Evolutionary conservation across 2,888 invertebrate genomes (phyloP).

Genomic region (Eupithecia subumbrata): DNA sequence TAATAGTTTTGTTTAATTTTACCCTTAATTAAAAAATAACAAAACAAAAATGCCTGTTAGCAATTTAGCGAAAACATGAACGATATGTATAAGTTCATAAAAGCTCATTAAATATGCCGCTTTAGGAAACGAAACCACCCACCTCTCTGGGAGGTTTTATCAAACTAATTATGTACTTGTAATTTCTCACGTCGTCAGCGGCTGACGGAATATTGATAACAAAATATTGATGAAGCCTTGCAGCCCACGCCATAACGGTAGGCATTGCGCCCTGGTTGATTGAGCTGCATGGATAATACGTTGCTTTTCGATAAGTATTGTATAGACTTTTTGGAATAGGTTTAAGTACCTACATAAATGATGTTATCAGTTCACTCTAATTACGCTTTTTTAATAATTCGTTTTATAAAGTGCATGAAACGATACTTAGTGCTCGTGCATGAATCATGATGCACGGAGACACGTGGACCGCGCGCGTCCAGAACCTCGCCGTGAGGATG

Average conservation of each 20-base stretch:
- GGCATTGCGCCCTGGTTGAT: slow-evolving; percentile 12
- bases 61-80: slow-evolving; percentile 23
- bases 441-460: no score
- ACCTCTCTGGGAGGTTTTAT: slow-evolving; percentile 1
- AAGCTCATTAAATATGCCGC: slow-evolving; percentile 23
- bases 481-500: no score
- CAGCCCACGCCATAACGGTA: slow-evolving; percentile 12
- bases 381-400: no score
- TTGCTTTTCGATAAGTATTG: no score
- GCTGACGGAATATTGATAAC: slow-evolving; percentile 24
- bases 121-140: slow-evolving; percentile 14
- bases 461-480: no score
- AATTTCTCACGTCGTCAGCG: slow-evolving; percentile 31
- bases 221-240: slow-evolving; percentile 23
- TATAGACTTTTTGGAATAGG: background rate
- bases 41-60: slow-evolving; percentile 22
- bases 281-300: background rate
- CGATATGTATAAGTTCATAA: slow-evolving; percentile 9
- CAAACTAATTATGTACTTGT: slow-evolving; percentile 26
- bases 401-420: no score
- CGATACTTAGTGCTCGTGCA: no score
- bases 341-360: background rate
- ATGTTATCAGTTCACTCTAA: background rate
- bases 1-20: no score
- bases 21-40: no score